Base-by-base conservation (phyloP, 2,113 vertebrate genomes). In the Cromileptes altivelis region DNA sequence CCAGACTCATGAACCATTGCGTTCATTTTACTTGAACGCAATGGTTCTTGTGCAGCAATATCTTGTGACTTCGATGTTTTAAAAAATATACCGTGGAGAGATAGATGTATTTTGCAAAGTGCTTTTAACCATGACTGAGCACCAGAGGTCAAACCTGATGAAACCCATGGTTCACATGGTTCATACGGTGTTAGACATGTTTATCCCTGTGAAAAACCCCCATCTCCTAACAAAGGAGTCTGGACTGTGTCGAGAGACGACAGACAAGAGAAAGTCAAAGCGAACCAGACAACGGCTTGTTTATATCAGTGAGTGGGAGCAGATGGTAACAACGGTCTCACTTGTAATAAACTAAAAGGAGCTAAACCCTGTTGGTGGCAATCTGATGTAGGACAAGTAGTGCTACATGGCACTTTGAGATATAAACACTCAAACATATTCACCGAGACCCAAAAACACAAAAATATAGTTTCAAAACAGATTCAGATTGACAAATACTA, bases 201-300 rank as follows among this genome's bases (percentile, higher is more conserved):
- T 93, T 88, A 88, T 76, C 71, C 68, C 27, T 72, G 68, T 65
- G 65, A 81, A 85, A 90, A 50, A 21, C 27, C 17, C 61, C 69
- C 42, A 33, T 75, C 75, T 79, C 55, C 3, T 50, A 61, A 75
- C 81, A 81, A 47, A 42, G 23, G 14, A 10, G 75, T 57, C 82
- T 91, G 89, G 85, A 80, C 55, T 78, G 40, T 88, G 77, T 91
- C 81, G 71, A 80, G 70, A 58, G 49, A 68, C 63, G 55, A 82
- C 62, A 33, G 37, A 81, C 11, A 6, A 57, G 42, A 27, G 18
- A 45, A 67, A 45, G 55, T 68, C 21, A 15, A 78, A 81, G 52
- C 13, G 19, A 81, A 50, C 23, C 57, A 65, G 53, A 47, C 68
- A 58, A 42, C 17, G 57, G 19, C 45, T 75, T 84, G 65, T 80